Conservation (phyloP, 2,888 invertebrate species). For the Scaptomyza flava region DNA sequence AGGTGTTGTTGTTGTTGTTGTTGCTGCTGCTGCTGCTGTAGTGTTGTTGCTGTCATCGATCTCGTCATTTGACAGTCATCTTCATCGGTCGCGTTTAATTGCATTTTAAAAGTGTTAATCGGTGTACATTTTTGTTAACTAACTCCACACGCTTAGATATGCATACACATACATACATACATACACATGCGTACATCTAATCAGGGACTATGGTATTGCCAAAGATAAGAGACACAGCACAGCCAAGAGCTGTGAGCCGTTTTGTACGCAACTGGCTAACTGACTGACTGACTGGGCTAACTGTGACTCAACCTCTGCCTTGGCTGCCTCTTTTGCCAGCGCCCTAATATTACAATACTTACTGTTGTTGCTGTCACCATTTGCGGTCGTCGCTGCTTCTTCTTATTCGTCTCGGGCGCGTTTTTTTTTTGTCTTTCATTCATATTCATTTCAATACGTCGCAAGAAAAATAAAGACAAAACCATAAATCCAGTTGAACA, state of each 20-base stretch:
- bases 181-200: conserved; percentile 55
- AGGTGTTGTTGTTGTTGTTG: conserved; percentile 66
- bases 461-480: conserved; percentile 12
- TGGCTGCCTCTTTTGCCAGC: conserved; percentile 35
- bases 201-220: conserved; percentile 60
- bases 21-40: conserved; percentile 1
- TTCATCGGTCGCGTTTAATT: conserved; percentile 29
- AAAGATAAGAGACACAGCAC: conserved; percentile 62
- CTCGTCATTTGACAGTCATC: conserved; percentile 38
- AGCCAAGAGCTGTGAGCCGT: conserved; percentile 13
- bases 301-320: conserved; percentile 66
- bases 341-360: conserved; percentile 45
- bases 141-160: conserved; percentile 28
- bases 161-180: conserved; percentile 15
- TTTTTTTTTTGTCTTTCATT: conserved; percentile 39
- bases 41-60: conserved; percentile 28
- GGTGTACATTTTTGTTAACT: conserved; percentile 46
- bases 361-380: conserved; percentile 21
- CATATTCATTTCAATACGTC: conserved; percentile 42
- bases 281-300: conserved; percentile 30
- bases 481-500: conserved; percentile 39
- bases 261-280: conserved; percentile 35
- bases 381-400: conserved; percentile 25
- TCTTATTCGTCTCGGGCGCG: conserved; percentile 24
- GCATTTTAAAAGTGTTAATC: conserved; percentile 25